Base-by-base conservation (phyloP, 2,888 invertebrate species). In the Sinelater perroti region DNA sequence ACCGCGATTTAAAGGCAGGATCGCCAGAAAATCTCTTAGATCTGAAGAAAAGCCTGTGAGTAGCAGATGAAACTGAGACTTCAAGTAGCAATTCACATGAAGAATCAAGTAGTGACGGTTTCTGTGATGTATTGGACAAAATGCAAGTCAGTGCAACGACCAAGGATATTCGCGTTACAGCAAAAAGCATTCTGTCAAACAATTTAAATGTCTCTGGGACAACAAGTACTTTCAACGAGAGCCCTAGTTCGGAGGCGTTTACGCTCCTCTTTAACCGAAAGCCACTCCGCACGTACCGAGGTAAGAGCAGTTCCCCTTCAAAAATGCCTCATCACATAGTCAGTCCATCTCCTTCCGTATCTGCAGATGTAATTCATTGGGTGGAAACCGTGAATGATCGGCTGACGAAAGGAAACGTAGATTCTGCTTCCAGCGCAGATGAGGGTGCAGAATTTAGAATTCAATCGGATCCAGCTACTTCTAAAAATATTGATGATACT, bases 211-310 rank as follows among this genome's bases (percentile, higher is more conserved):
- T 46, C 30, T 46, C 51, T 4, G 51, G 45, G 3, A 26, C 52
- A 11, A 30, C 51, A 10, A 33, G 33, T 24, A 11, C 14, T 1
- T 40, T 21, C 14, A 14, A 14, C 7, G 16, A 8, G 6, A 8
- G 21, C 7, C 1, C 21, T 13, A 21, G 24, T 16, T 36, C 44
- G n/a, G 24, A 40, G 5, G 8, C 40, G 1, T 40, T 40, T 24
- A 20, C 18, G 21, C 1, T 3, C 6, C 5, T 47, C 21, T 14
- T 47, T n/a, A 24, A 31, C 18, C 33, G 21, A 13, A 47, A 21
- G 16, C 47, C 47, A 11, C 13, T 16, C 5, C 46, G 46, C 11
- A 54, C 53, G 10, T 54, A 54, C 10, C 13, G 36, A 16, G 33
- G 53, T 24, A 54, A 54, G 24, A 46, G 18, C 13, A 10, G 16